These are phyloP conservation scores for Galeruca laticollis DNA, from an alignment of 2,888 invertebrate species.

Conservation along the genomic window DNA sequence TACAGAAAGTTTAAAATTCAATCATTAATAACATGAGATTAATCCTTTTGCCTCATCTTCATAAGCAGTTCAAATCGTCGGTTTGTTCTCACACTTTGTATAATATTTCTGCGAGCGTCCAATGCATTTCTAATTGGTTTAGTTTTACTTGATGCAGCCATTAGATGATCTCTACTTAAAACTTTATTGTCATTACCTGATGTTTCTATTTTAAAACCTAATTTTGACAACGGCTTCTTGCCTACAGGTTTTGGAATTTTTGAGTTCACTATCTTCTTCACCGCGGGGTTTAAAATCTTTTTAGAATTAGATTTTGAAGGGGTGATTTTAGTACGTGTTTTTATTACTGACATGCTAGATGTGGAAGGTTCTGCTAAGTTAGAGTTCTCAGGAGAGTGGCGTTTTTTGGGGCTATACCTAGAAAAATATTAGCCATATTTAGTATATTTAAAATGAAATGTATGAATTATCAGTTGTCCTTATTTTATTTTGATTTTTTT, in stretches of 20 bases:
- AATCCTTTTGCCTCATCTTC: conserved; percentile 66
- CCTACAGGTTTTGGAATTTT: conserved; percentile 31
- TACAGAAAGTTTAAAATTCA: too few relatives aligned
- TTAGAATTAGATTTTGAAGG: conserved; percentile 36
- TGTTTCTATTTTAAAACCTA: conserved; percentile 43
- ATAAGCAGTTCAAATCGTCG: conserved; percentile 80
- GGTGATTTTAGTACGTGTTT: conserved; percentile 18
- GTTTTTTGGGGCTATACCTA: conserved; percentile 29
- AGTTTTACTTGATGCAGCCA: conserved; percentile 53
- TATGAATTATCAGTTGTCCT: too few relatives aligned
- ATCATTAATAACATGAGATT: too few relatives aligned
- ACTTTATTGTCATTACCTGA: conserved; percentile 18
- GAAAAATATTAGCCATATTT: neutral
- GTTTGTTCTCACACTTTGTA: conserved; percentile 79
- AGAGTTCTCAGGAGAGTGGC: conserved; percentile 24
- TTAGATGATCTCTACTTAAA: conserved; percentile 49
- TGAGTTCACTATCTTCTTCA: conserved; percentile 30
- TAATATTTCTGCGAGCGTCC: conserved; percentile 62
- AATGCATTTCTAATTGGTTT: conserved; percentile 45
- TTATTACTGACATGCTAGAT: conserved; percentile 20
- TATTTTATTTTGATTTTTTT: too few relatives aligned
- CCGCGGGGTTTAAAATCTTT: conserved; percentile 23
- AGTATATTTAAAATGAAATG: too few relatives aligned
- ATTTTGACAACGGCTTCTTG: too few relatives aligned
- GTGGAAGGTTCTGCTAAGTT: conserved; percentile 19